Evolutionary conservation across 2,888 invertebrate genomes (phyloP).

Genomic region (Sarcophaga rosellei): DNA sequence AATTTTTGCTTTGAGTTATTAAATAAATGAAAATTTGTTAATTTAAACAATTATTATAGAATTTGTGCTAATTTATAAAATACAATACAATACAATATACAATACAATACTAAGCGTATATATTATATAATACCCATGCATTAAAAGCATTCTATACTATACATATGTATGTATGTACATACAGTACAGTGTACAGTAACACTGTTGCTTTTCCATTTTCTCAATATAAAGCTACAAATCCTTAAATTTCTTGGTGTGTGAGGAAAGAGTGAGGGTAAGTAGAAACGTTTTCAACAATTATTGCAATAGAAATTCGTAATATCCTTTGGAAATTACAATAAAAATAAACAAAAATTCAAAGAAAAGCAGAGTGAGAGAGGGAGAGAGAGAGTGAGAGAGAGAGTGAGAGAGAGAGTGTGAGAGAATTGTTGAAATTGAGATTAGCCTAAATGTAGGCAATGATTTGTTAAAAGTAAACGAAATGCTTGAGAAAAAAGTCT

Average conservation of each 20-base stretch:
- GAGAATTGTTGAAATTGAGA: conserved; percentile 32
- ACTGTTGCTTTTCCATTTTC: neutral
- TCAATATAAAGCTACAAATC: too few species aligned
- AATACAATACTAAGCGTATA: neutral
- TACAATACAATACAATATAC: neutral
- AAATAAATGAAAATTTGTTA: conserved; percentile 37
- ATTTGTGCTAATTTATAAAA: conserved; percentile 44
- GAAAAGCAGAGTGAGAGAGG: neutral
- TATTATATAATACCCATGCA: neutral
- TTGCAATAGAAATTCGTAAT: conserved; percentile 2
- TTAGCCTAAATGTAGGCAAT: conserved; percentile 46
- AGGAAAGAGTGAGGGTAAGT: neutral
- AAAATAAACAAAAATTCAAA: neutral
- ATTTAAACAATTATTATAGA: conserved; percentile 46
- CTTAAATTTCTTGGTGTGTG: neutral
- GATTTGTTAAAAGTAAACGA: conserved; percentile 27
- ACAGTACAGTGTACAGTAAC: too few species aligned
- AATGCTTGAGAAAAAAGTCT: neutral
- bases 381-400: neutral
- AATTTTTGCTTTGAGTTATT: conserved; percentile 36
- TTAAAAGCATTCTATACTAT: neutral
- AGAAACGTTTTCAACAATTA: conserved; percentile 33
- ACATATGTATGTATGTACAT: neutral
- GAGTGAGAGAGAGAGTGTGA: neutral
- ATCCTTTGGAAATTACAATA: neutral